Conservation (phyloP, 1,140 invertebrate genomes). For the Phocides pigmalion region DNA sequence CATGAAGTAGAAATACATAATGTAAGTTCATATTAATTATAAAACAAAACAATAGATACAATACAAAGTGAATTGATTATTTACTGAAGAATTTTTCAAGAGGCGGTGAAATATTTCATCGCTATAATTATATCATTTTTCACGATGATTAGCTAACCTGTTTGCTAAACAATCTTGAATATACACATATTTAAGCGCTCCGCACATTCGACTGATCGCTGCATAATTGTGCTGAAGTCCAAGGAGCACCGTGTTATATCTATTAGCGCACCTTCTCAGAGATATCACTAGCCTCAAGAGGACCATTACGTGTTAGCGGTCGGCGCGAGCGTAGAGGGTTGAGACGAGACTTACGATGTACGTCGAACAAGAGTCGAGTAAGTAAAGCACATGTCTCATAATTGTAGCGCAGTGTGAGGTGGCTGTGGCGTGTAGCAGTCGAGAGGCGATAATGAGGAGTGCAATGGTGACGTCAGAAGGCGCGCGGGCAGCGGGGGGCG, state of each 20-base stretch:
- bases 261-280: no score
- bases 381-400: constrained; percentile 47
- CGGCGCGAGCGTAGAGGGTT: neutral
- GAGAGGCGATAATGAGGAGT: constrained; percentile 79
- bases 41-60: neutral
- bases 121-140: constrained; percentile 5
- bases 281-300: neutral
- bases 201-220: constrained; percentile 26
- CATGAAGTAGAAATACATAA: neutral
- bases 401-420: constrained; percentile 52
- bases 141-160: constrained; percentile 24
- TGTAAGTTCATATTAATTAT: neutral
- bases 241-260: constrained; percentile 1
- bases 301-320: constrained; percentile 1
- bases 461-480: constrained; percentile 75
- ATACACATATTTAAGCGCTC: constrained; percentile 3
- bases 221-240: constrained; percentile 16
- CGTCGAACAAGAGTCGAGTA: constrained; percentile 24
- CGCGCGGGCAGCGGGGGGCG: constrained; percentile 43
- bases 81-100: neutral
- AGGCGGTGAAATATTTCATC: neutral
- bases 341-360: constrained; percentile 6
- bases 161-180: constrained; percentile 12
- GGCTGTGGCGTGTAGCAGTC: constrained; percentile 58
- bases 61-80: neutral